phyloP scores from a whole-genome alignment of 2,888 invertebrate genomes.

The Strigamia crassipes region DNA sequence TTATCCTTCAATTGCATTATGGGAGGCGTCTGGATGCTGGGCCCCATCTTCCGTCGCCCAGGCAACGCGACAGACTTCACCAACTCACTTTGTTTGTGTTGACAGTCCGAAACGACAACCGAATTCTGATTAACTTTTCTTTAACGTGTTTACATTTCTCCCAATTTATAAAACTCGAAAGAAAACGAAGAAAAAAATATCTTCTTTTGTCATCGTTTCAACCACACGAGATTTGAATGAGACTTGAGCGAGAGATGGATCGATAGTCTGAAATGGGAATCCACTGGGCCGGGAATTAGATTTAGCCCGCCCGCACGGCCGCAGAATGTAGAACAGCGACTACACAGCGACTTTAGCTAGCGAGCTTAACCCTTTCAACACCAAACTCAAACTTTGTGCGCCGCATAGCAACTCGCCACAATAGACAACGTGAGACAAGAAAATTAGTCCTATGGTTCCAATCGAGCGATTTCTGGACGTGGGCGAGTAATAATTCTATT shows the following conservation, averaged over 20 bases:
- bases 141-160: not conserved
- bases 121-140: slow-evolving; percentile 30
- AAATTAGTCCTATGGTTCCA: not conserved
- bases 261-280: slow-evolving; percentile 20
- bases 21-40: slow-evolving; percentile 31
- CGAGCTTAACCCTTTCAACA: not conserved
- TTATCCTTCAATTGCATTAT: slow-evolving; percentile 37
- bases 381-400: not conserved
- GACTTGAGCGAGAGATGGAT: not conserved
- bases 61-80: slow-evolving; percentile 14
- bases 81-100: slow-evolving; percentile 28
- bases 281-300: slow-evolving; percentile 37
- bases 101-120: not conserved
- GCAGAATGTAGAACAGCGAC: slow-evolving; percentile 10
- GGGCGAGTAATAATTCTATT: slow-evolving; percentile 25
- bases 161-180: not conserved
- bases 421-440: not conserved
- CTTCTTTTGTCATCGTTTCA: not conserved
- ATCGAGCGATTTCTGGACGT: not conserved
- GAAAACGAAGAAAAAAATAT: not conserved
- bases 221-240: slow-evolving; percentile 1
- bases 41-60: not conserved
- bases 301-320: slow-evolving; percentile 8
- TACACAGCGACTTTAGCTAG: no score
- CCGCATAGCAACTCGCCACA: not conserved